Percentiles rank a stretch among this genome's conserved stretches.
phyloP scores from a whole-genome alignment of 2,888 invertebrate genomes.

The Agrilus cyanescens region DNA sequence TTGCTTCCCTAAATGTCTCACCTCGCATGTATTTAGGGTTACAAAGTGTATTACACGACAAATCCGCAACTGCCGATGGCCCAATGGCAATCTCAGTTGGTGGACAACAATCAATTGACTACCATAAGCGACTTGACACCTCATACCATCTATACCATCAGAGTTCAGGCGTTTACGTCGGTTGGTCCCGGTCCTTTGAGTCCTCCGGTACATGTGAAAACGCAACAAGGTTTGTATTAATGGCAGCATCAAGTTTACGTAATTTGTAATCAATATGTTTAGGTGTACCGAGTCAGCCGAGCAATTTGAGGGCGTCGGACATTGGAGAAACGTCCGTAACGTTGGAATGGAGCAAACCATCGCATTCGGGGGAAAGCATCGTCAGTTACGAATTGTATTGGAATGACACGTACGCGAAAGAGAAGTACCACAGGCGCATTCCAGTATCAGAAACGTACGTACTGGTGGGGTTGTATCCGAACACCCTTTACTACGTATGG shows the following conservation, averaged over 20 bases:
- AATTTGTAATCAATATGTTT: background rate
- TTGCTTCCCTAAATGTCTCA: background rate
- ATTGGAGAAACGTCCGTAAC: slow-evolving; percentile 84
- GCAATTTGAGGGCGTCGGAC: slow-evolving; percentile 75
- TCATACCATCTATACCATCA: slow-evolving; percentile 87
- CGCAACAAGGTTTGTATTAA: slow-evolving; percentile 69
- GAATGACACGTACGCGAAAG: slow-evolving; percentile 92
- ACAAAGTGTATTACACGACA: slow-evolving; percentile 93
- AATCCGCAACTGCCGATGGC: slow-evolving; percentile 76
- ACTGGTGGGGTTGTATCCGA: slow-evolving; percentile 83
- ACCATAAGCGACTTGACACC: slow-evolving; percentile 87
- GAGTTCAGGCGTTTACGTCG: slow-evolving; percentile 86
- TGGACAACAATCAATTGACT: slow-evolving; percentile 85
- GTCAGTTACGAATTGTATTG: slow-evolving; percentile 93
- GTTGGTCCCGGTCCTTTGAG: slow-evolving; percentile 94
- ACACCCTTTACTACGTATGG: slow-evolving; percentile 95
- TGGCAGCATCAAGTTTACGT: background rate
- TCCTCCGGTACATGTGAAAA: slow-evolving; percentile 94
- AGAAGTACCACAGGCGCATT: slow-evolving; percentile 74
- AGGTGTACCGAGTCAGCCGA: slow-evolving; percentile 95
- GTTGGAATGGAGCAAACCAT: slow-evolving; percentile 85
- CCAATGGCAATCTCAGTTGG: slow-evolving; percentile 87
- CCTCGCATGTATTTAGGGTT: slow-evolving; percentile 55
- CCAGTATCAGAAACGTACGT: slow-evolving; percentile 76
- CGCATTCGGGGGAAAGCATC: slow-evolving; percentile 85